Evolutionary conservation across 2,113 vertebrate species (phyloP).

Genomic region (Zosterops pallidus): DNA sequence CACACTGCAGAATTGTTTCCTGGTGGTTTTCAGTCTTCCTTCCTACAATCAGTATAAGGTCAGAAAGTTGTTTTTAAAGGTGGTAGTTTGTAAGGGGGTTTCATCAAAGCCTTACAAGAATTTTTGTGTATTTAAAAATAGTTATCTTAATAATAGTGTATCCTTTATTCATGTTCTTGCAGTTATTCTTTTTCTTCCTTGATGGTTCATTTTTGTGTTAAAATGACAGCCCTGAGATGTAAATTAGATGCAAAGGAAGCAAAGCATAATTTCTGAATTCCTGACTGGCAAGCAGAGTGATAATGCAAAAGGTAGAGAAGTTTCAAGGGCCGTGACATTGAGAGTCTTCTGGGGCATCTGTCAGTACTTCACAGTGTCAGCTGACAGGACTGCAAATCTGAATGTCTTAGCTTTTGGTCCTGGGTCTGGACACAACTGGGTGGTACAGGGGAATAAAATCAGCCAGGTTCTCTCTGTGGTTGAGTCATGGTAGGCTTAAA

Average conservation of each 20-base stretch:
- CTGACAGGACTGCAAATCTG: not conserved
- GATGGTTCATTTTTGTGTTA: not conserved
- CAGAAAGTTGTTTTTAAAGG: not conserved
- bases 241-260: constrained; percentile 36
- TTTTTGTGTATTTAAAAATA: not conserved
- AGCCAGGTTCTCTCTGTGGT: not conserved
- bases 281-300: not conserved
- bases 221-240: constrained; percentile 14
- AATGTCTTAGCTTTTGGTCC: not conserved
- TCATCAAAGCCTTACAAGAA: not conserved
- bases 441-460: not conserved
- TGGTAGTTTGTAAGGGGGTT: not conserved
- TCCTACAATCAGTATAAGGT: not conserved
- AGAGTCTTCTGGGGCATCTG: not conserved
- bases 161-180: not conserved
- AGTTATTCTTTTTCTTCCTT: not conserved
- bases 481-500: not conserved
- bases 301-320: not conserved
- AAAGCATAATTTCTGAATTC: constrained; percentile 33
- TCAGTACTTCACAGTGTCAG: not conserved
- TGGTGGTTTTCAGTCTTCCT: not conserved
- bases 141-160: not conserved
- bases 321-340: not conserved
- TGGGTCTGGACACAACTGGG: not conserved
- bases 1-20: not conserved